Evolutionary conservation across 2,113 vertebrate genomes (phyloP).

Genomic region (Rhinichthys klamathensis): DNA sequence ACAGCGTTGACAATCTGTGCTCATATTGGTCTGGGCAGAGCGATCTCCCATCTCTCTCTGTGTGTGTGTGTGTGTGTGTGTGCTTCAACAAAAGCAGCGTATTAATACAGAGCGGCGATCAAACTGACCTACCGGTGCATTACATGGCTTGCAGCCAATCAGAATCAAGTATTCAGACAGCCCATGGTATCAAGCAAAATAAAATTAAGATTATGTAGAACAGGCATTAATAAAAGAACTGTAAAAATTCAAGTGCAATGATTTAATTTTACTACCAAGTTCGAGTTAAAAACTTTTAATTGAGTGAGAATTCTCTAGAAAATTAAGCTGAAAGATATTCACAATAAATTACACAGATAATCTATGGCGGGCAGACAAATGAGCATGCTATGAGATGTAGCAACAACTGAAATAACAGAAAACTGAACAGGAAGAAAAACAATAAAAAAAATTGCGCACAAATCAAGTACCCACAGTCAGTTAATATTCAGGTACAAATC

Average conservation of each 20-base stretch:
- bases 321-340: neutral
- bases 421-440: neutral
- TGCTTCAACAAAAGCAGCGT: too few relatives aligned
- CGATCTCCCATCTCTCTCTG: too few relatives aligned
- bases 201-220: too few relatives aligned
- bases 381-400: neutral
- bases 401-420: neutral
- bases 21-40: too few relatives aligned
- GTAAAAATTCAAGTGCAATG: neutral
- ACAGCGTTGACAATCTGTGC: too few relatives aligned
- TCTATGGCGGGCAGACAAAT: neutral
- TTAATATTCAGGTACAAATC: conserved; percentile 37
- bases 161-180: too few relatives aligned
- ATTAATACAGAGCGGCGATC: too few relatives aligned
- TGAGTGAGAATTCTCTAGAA: neutral
- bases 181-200: too few relatives aligned
- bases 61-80: too few relatives aligned
- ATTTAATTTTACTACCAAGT: neutral
- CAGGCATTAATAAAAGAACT: neutral
- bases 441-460: neutral
- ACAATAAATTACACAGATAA: conserved; percentile 10
- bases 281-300: conserved; percentile 34
- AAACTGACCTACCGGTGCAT: too few relatives aligned
- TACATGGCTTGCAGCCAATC: too few relatives aligned
- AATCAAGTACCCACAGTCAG: conserved; percentile 7